Percentiles rank a stretch among this genome's conserved stretches.
phyloP scores from a whole-genome alignment of 2,797 vertebrate species.

The Cuculus canorus region DNA sequence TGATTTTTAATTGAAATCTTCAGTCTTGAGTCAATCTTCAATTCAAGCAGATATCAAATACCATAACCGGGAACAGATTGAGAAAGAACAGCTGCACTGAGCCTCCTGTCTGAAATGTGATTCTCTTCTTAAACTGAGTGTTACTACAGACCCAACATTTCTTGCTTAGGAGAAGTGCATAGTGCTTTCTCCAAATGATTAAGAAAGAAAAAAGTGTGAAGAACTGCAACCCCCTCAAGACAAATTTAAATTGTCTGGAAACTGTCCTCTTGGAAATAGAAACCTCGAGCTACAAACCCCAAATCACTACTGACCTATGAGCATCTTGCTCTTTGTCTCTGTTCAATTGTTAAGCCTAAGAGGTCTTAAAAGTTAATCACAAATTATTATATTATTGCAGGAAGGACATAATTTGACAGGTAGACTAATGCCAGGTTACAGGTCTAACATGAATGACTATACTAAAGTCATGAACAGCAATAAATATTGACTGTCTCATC shows the following conservation, averaged over 20 bases:
- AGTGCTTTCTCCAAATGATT: background rate
- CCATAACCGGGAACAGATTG: background rate
- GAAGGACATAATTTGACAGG: background rate
- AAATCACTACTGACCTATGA: background rate
- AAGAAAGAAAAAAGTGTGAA: background rate
- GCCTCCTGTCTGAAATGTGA: background rate
- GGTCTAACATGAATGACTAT: background rate
- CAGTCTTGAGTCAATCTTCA: background rate
- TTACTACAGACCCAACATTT: background rate
- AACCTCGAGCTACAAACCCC: background rate
- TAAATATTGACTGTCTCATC: background rate
- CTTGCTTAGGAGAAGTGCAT: background rate
- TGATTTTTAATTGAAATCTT: conserved; percentile 3
- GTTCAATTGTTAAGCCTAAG: background rate
- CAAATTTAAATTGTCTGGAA: background rate
- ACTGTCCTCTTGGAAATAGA: background rate
- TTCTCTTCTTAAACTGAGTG: background rate
- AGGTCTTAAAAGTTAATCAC: background rate
- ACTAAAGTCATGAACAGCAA: background rate
- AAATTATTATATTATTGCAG: background rate
- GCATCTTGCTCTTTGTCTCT: background rate
- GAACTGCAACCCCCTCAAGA: background rate
- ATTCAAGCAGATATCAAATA: background rate
- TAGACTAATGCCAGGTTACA: background rate
- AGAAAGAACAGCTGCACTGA: background rate